phyloP scores from a whole-genome alignment of 2,113 vertebrate genomes.

The Sceloporus undulatus region DNA sequence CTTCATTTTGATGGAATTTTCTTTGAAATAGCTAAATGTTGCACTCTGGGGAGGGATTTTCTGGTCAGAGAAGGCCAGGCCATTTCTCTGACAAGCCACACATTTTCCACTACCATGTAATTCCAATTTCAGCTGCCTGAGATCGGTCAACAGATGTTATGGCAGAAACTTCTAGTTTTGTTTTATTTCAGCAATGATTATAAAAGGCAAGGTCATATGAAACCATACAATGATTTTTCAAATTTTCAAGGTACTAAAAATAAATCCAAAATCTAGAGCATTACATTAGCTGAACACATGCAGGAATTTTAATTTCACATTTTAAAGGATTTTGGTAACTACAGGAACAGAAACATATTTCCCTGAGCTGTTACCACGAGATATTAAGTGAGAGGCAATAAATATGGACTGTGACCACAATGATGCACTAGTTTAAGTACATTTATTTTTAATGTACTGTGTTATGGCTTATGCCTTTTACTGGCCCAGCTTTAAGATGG shows the following conservation, averaged over 20 bases:
- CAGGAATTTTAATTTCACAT: background rate
- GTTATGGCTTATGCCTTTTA: background rate
- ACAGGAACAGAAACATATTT: background rate
- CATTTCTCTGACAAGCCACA: slow-evolving; percentile 33
- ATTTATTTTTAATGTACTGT: background rate
- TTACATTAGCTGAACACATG: background rate
- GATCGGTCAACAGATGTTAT: slow-evolving; percentile 62
- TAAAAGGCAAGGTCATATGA: slow-evolving; percentile 56
- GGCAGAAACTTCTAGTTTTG: slow-evolving; percentile 63
- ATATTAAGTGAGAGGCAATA: background rate
- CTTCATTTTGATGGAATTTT: background rate
- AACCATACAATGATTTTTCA: slow-evolving; percentile 49
- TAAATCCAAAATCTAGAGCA: background rate
- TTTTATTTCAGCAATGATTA: slow-evolving; percentile 57
- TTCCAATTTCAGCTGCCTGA: slow-evolving; percentile 50
- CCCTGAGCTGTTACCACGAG: background rate
- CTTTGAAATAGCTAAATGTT: slow-evolving; percentile 50
- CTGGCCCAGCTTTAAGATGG: background rate
- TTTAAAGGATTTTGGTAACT: background rate
- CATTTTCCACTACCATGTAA: slow-evolving; percentile 49
- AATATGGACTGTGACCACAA: background rate
- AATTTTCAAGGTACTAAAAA: slow-evolving; percentile 9
- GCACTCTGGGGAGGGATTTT: slow-evolving; percentile 29
- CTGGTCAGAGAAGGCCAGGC: slow-evolving; percentile 44
- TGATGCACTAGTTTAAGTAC: background rate